Conservation (phyloP, 1,140 invertebrate species). For the Schlechtendalia chinensis region DNA sequence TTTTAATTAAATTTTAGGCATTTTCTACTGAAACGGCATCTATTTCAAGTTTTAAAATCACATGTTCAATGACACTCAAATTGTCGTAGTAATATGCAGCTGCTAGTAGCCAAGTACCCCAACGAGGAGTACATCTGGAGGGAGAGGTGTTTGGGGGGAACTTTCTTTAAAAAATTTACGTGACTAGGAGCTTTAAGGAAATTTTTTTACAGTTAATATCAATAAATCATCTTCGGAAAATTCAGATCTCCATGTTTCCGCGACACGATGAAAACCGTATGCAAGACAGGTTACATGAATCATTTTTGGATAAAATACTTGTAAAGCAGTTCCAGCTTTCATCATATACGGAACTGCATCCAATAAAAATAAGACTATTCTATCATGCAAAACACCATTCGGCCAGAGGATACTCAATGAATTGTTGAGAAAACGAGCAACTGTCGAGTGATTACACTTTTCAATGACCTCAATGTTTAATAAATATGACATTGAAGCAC, state of each 20-base stretch:
- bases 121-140: too few species aligned
- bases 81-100: neutral
- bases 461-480: too few species aligned
- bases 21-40: neutral
- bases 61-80: neutral
- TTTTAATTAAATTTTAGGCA: too few species aligned
- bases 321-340: constrained; percentile 3
- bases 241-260: neutral
- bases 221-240: neutral
- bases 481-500: too few species aligned
- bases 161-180: neutral
- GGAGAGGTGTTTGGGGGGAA: neutral
- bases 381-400: constrained; percentile 5
- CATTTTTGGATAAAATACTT: constrained; percentile 55
- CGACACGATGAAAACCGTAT: neutral
- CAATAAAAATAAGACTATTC: constrained; percentile 19
- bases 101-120: too few species aligned
- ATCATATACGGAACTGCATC: neutral
- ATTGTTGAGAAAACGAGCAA: constrained; percentile 24
- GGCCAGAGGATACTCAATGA: neutral
- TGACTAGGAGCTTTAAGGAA: neutral
- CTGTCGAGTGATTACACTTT: too few species aligned
- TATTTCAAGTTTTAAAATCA: neutral
- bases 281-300: constrained; percentile 4
- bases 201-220: neutral